A percentile compares a stretch with the other conserved stretches of the same genome.
phyloP scores from a whole-genome alignment of 2,888 invertebrate genomes.

The Pycnomerus fuliginosus region DNA sequence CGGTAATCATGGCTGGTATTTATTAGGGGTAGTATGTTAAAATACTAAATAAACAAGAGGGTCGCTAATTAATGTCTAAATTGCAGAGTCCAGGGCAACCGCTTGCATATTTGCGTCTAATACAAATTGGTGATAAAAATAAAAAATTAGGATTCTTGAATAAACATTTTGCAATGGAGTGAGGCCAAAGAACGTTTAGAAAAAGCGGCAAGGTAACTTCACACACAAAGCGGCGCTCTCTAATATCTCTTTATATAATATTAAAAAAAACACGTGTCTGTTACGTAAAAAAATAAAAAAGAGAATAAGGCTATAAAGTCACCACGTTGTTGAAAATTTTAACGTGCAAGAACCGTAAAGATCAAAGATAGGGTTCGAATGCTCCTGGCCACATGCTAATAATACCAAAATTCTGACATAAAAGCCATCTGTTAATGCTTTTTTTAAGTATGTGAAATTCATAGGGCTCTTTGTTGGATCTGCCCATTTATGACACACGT shows the following conservation, averaged over 20 bases:
- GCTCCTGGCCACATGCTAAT: conserved; percentile 21
- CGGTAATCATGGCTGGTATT: no score
- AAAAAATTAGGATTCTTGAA: no score
- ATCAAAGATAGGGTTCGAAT: conserved; percentile 20
- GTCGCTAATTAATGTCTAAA: conserved; percentile 10
- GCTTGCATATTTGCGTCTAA: background rate
- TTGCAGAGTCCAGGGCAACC: conserved; percentile 1
- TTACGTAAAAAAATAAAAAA: no score
- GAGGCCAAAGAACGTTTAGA: no score
- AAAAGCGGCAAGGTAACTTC: no score
- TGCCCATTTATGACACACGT: conserved; percentile 31
- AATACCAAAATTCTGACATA: conserved; percentile 23
- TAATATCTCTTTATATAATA: no score
- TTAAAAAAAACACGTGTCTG: no score
- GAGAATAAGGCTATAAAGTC: conserved; percentile 13
- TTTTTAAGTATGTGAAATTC: conserved; percentile 21
- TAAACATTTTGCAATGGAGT: no score
- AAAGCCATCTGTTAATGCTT: conserved; percentile 22
- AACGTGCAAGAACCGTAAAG: conserved; percentile 19
- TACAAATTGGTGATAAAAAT: background rate
- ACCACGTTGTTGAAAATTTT: conserved; percentile 22
- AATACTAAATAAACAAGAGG: conserved; percentile 7
- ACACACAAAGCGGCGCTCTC: no score
- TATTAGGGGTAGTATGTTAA: no score
- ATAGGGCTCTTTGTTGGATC: conserved; percentile 27